Percentiles rank a stretch among this genome's conserved stretches.
Conservation (phyloP, 1,140 invertebrate species). For the Scaptomyza graminum region DNA sequence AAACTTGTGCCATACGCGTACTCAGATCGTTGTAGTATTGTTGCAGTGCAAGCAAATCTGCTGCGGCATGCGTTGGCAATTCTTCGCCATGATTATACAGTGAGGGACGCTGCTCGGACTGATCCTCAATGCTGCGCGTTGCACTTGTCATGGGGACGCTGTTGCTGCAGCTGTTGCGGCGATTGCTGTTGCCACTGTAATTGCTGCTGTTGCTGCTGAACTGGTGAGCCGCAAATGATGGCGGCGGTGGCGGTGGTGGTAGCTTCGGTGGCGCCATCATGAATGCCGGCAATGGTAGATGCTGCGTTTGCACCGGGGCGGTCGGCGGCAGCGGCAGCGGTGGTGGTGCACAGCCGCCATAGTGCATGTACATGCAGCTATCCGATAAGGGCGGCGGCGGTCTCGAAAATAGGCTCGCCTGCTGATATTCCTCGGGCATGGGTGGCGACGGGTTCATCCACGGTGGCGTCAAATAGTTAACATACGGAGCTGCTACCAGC, state of each 20-base stretch:
- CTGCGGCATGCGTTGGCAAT: slow-evolving; percentile 86
- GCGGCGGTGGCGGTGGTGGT: not conserved
- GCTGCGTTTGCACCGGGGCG: slow-evolving; percentile 13
- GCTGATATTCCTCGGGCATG: not conserved
- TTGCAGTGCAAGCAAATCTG: slow-evolving; percentile 86
- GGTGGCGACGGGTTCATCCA: slow-evolving; percentile 36
- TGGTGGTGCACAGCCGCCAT: slow-evolving; percentile 36
- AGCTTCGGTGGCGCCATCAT: slow-evolving; percentile 18
- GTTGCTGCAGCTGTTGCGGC: not conserved
- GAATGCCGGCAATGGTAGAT: slow-evolving; percentile 4
- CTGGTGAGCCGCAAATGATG: not conserved
- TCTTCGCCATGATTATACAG: slow-evolving; percentile 85
- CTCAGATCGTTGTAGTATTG: slow-evolving; percentile 88
- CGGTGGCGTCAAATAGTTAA: slow-evolving; percentile 38
- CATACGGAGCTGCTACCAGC: slow-evolving; percentile 13
- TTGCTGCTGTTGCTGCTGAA: slow-evolving; percentile 7
- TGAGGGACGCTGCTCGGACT: slow-evolving; percentile 84
- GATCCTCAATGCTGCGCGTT: slow-evolving; percentile 52
- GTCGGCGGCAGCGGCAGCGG: slow-evolving; percentile 29
- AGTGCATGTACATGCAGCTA: slow-evolving; percentile 56
- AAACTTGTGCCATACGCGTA: slow-evolving; percentile 45
- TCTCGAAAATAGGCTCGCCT: not conserved
- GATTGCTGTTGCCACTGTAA: not conserved
- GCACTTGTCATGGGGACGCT: not conserved
- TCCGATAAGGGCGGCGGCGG: slow-evolving; percentile 5